These are phyloP conservation scores for Caenorhabditis brenneri DNA, from an alignment of 1,140 invertebrate species.

Conservation along the genomic window DNA sequence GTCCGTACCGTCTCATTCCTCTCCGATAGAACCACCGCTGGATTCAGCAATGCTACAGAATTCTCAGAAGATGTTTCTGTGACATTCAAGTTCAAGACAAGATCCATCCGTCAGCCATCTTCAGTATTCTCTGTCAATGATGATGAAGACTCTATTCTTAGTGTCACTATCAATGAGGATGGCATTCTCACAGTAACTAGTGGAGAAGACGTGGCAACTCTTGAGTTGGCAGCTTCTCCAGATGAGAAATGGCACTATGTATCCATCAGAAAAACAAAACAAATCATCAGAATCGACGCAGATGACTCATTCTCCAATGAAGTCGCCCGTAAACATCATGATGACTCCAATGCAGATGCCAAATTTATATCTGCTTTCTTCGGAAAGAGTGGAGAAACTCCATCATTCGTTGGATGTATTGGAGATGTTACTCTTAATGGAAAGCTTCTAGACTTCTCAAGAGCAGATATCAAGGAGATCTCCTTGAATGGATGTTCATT, in stretches of 20 bases:
- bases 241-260: conserved; percentile 92
- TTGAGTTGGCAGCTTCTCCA: conserved; percentile 74
- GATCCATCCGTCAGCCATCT: conserved; percentile 73
- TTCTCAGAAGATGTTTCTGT: conserved; percentile 75
- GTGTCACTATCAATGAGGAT: conserved; percentile 78
- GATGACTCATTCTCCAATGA: conserved; percentile 78
- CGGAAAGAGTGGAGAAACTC: conserved; percentile 44
- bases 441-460: conserved; percentile 82
- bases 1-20: conserved; percentile 72
- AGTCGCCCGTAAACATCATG: conserved; percentile 60
- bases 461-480: conserved; percentile 68
- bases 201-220: conserved; percentile 64
- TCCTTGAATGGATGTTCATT: conserved; percentile 77
- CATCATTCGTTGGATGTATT: conserved; percentile 81
- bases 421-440: conserved; percentile 85
- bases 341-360: conserved; percentile 32
- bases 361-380: conserved; percentile 38
- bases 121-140: conserved; percentile 82
- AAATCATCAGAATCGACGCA: conserved; percentile 79
- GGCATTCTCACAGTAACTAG: conserved; percentile 76
- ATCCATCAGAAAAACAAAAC: conserved; percentile 78
- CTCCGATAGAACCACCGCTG: conserved; percentile 67
- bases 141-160: conserved; percentile 76
- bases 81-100: conserved; percentile 87
- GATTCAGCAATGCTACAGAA: conserved; percentile 70